Evolutionary conservation across 1,140 invertebrate genomes (phyloP), one percentile per base, ranked within the genome.

Genomic region (Penaeus chinensis): DNA sequence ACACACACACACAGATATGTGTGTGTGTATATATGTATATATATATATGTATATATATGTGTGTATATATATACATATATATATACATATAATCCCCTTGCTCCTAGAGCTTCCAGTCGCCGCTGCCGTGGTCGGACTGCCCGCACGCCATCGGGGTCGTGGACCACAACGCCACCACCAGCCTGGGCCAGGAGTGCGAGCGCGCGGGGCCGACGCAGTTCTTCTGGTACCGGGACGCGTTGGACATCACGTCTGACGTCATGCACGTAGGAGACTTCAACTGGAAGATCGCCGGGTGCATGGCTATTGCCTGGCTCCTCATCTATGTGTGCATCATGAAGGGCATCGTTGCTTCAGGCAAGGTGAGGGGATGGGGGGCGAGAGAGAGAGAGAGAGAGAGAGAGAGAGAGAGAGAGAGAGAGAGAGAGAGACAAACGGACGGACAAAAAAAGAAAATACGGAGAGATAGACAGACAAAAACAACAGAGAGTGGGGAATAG

Each of bases 271-370:
- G 96, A n/a, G 95, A 94, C 16, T 94, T 99, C 18, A 96, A 97
- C 90, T 98, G 97, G 96, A 98, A 98, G 96, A 97, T 99, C 90
- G 96, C 97, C 0, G 91, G 98, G 10, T 98, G 98, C 92, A 94
- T 99, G 60, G 92, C 99, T 63, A 93, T 99, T 22, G 96, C 98
- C 81, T 99, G 98, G 98, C 93, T 96, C 87, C 93, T 99, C 84
- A 97, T 99, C 22, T 99, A 98, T 93, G 96, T 98, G 91, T 99
- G 98, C 91, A 97, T 99, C 3, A 98, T 98, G 96, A 98, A 98
- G 93, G 98, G 98, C 69, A 98, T 99, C 89, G 97, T 99, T 92
- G 98, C 96, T 90, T 98, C 97, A 88, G 98, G 98, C 91, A 99
- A 99, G 94, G 98, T 97, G 92, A 91, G 91, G 88, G 37, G 27